Evolutionary conservation across 2,113 vertebrate species (phyloP).

Genomic region (Pitta sordida): DNA sequence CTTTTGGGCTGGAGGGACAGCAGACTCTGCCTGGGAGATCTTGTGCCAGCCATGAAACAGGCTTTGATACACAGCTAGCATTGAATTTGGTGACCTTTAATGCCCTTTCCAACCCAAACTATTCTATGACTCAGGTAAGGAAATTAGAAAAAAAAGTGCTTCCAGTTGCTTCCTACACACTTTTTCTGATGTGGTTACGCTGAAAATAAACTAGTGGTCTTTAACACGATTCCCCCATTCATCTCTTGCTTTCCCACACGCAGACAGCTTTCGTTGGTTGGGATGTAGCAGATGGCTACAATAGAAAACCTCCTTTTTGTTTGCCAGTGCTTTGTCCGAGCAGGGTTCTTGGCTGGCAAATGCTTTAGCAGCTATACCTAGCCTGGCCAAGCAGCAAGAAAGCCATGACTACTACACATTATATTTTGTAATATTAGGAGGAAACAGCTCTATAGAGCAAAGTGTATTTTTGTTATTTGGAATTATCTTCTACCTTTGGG

Average conservation of each 20-base stretch:
- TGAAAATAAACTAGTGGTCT: neutral
- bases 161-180: neutral
- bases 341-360: neutral
- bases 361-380: rapidly evolving
- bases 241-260: neutral
- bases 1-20: neutral
- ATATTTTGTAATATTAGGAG: neutral
- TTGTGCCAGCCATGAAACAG: neutral
- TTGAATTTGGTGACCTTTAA: neutral
- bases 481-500: neutral
- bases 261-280: neutral
- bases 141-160: neutral
- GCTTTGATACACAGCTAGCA: neutral
- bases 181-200: neutral
- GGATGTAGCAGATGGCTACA: neutral
- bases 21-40: rapidly evolving
- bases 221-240: neutral
- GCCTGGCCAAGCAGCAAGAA: neutral
- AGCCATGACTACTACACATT: neutral
- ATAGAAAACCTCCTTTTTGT: neutral
- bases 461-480: neutral
- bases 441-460: neutral
- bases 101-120: neutral
- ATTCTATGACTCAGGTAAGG: neutral
- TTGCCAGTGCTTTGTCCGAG: rapidly evolving